Evolutionary conservation across 2,113 vertebrate genomes (phyloP).

Genomic region (Aptenodytes patagonicus): DNA sequence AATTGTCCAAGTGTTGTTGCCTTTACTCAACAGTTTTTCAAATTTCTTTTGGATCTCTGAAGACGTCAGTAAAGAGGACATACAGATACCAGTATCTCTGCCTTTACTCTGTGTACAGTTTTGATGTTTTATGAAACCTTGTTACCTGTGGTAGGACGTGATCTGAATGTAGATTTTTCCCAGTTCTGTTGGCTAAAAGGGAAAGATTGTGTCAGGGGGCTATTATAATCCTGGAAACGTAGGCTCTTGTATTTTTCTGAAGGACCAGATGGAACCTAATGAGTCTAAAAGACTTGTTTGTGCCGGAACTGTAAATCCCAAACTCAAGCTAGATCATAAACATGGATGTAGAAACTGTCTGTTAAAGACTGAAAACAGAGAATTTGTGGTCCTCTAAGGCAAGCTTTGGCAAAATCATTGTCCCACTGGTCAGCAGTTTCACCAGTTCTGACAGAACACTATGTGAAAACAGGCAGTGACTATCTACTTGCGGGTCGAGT

Average conservation of each 20-base stretch:
- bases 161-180: neutral
- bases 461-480: neutral
- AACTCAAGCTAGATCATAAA: neutral
- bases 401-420: neutral
- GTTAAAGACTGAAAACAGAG: neutral
- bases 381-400: neutral
- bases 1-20: neutral
- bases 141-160: neutral
- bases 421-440: neutral
- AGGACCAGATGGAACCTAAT: neutral
- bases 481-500: neutral
- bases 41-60: neutral
- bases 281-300: neutral
- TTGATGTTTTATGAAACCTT: neutral
- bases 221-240: neutral
- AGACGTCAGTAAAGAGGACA: rapidly evolving
- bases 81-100: neutral
- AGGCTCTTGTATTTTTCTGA: neutral
- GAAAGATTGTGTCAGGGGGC: neutral
- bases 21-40: neutral
- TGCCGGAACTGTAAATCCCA: neutral
- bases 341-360: neutral
- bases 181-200: neutral
- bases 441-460: neutral
- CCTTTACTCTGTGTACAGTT: neutral